A percentile compares a stretch with the other conserved stretches of the same genome.
Conservation (phyloP, 2,888 invertebrate species). For the Carpatolechia fugitivella region DNA sequence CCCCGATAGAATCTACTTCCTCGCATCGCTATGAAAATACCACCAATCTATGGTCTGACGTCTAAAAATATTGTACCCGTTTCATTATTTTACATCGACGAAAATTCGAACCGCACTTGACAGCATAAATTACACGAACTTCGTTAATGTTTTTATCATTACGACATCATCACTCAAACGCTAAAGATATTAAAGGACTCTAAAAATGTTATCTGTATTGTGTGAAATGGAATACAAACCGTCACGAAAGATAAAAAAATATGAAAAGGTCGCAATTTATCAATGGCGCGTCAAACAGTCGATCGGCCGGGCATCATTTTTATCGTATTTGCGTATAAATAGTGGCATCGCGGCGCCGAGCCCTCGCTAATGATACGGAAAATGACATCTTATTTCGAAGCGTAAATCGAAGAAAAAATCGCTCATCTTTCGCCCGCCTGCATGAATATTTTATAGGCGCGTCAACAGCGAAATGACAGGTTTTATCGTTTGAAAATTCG, state of each 20-base stretch:
- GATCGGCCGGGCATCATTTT: constrained; percentile 75
- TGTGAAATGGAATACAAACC: constrained; percentile 45
- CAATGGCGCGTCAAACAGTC: constrained; percentile 76
- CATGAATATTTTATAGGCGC: constrained; percentile 80
- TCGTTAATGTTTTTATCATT: constrained; percentile 12
- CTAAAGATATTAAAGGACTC: constrained; percentile 41
- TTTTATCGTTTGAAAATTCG: constrained; percentile 80
- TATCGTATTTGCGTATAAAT: constrained; percentile 79
- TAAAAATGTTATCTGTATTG: constrained; percentile 40
- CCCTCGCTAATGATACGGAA: constrained; percentile 79
- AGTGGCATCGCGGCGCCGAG: constrained; percentile 70
- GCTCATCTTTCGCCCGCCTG: constrained; percentile 74
- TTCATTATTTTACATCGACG: background rate
- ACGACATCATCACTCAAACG: constrained; percentile 39
- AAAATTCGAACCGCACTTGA: background rate
- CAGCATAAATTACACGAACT: background rate
- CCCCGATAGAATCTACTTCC: constrained; percentile 68
- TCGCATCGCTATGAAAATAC: constrained; percentile 46
- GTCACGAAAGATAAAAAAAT: constrained; percentile 53
- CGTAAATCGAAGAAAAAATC: constrained; percentile 79
- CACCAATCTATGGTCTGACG: constrained; percentile 20
- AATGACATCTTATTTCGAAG: constrained; percentile 80
- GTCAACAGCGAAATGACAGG: constrained; percentile 79
- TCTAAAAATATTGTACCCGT: background rate
- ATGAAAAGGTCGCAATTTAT: constrained; percentile 75